Conservation (phyloP, 2,888 invertebrate genomes). For the Sarcophaga subvicina region DNA sequence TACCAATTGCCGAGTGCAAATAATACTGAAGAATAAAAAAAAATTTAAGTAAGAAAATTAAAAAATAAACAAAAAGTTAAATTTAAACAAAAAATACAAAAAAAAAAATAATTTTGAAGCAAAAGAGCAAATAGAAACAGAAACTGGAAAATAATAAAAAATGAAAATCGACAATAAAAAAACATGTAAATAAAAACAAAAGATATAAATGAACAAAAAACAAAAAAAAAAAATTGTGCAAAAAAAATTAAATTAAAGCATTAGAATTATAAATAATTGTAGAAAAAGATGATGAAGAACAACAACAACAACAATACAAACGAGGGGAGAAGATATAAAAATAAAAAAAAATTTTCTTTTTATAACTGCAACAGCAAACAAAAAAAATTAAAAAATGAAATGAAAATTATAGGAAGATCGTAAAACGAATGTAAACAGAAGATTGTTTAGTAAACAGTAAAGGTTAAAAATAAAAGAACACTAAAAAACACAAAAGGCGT, state of each 20-base stretch:
- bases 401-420: background rate
- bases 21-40: slow-evolving; percentile 36
- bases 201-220: background rate
- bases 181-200: slow-evolving; percentile 5
- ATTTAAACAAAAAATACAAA: background rate
- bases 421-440: background rate
- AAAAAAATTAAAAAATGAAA: background rate
- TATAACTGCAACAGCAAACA: background rate
- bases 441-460: background rate
- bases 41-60: slow-evolving; percentile 19
- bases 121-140: background rate
- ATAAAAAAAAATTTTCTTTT: background rate
- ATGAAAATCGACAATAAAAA: background rate
- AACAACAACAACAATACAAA: background rate
- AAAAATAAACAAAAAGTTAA: background rate
- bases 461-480: background rate
- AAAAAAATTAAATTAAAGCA: background rate
- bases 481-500: background rate
- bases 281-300: background rate
- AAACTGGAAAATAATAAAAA: background rate
- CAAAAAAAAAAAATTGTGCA: background rate
- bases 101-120: background rate
- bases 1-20: slow-evolving; percentile 36
- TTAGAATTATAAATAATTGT: background rate
- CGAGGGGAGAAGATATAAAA: background rate